Evolutionary conservation across 2,888 invertebrate genomes (phyloP).

Genomic region (Sinohyriopsis cumingii): DNA sequence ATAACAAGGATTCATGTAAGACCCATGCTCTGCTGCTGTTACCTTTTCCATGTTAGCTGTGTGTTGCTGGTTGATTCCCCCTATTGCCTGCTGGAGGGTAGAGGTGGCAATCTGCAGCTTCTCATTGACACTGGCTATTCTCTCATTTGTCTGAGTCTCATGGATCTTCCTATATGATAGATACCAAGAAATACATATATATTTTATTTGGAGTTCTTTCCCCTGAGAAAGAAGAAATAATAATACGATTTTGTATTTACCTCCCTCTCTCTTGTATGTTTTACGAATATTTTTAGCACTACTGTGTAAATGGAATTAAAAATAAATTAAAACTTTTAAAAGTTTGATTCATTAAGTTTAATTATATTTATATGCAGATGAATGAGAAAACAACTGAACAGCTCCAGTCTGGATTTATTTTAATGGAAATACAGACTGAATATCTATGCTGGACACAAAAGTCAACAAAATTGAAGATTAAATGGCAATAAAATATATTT

Average conservation of each 20-base stretch:
- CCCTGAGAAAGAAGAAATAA: background rate
- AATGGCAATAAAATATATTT: no score
- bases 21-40: background rate
- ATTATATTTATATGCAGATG: no score
- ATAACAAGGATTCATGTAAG: no score
- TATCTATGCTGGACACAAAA: no score
- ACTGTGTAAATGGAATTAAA: no score
- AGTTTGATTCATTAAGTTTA: no score
- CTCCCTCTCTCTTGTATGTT: background rate
- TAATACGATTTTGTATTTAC: background rate
- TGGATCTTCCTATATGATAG: slow-evolving; percentile 57
- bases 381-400: no score
- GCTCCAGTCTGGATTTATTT: no score
- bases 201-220: background rate
- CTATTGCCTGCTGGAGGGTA: slow-evolving; percentile 68
- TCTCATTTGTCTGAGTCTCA: slow-evolving; percentile 58
- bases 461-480: no score
- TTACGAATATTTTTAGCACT: no score
- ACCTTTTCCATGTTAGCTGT: slow-evolving; percentile 63
- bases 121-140: slow-evolving; percentile 63
- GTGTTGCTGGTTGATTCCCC: slow-evolving; percentile 60
- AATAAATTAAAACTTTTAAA: no score
- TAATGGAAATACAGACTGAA: no score
- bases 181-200: background rate
- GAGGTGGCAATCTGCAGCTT: slow-evolving; percentile 66